Base-by-base conservation (phyloP, 2,888 invertebrate species). In the Cataglyphis altisquamis region DNA sequence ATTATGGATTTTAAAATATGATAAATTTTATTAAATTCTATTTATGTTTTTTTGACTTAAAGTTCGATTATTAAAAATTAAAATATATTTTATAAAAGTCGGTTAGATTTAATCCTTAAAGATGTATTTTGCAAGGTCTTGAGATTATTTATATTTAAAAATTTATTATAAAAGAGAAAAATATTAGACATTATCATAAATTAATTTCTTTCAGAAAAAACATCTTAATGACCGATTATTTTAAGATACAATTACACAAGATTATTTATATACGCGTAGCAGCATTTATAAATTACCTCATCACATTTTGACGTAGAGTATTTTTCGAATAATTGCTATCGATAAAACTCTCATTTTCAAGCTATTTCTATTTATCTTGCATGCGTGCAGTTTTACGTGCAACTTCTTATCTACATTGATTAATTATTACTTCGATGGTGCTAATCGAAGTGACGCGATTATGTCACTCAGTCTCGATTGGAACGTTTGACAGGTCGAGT, bases 401-500 rank as follows among this genome's bases (percentile, higher is more conserved):
- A 92, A 91, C 92, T 92, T 90, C 90, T 91, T 88, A 83, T 87
- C 88, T 45, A 15, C 5, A 1, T 90, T 88, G 90, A 91, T 91
- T 89, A 91, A 92, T 93, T 91, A 91, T 90, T 86, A 88, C 70
- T 32, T 84, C 73, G 80, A 18, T 83, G 84, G 84, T 88, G 83
- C 82, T 91, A 92, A 92, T 92, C 90, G 90, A 29, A 29, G 29
- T 29, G 29, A 84, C 90, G 91, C 91, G 91, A 93, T 94, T 93
- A 92, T 91, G 92, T 93, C 92, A 90, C 88, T 87, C 29, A 32
- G 12, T 32, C 82, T 84, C 88, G 89, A 91, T 92, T 90, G 90
- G 89, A 92, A 91, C 92, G 91, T 92, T 92, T 91, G 92, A 91
- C 92, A 88, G 90, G 88, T 89, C 87, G 87, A 90, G 90, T 92